These are phyloP conservation scores for Pogona vitticeps DNA, from an alignment of 2,113 vertebrate species.

Conservation along the genomic window DNA sequence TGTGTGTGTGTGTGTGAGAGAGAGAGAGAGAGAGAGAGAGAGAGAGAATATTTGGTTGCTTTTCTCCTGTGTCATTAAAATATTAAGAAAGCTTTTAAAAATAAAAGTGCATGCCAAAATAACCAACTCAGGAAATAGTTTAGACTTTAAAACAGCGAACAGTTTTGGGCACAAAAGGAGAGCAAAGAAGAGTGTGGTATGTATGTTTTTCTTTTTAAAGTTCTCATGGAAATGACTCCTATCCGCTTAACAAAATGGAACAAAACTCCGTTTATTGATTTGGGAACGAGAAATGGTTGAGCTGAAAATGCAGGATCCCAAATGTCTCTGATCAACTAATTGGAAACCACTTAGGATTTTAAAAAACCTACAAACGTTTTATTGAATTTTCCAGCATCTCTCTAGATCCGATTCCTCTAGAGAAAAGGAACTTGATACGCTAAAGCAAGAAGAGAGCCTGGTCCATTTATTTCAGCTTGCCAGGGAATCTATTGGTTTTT, in stretches of 20 bases:
- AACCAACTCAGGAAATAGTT: neutral
- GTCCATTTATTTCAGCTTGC: conserved; percentile 12
- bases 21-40: too few species aligned
- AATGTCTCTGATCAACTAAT: neutral
- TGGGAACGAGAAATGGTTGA: neutral
- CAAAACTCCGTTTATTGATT: neutral
- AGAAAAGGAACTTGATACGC: neutral
- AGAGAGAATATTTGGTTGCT: neutral
- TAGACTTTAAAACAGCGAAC: neutral
- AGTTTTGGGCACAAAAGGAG: neutral
- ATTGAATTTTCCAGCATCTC: neutral
- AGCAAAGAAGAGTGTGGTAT: too few species aligned
- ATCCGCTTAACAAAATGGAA: neutral
- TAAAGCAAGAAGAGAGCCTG: neutral
- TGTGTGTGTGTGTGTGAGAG: too few species aligned
- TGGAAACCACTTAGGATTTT: neutral
- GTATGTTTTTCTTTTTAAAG: neutral
- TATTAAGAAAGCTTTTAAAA: conserved; percentile 6
- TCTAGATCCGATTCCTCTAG: neutral
- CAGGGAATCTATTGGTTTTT: conserved; percentile 6
- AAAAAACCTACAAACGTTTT: neutral
- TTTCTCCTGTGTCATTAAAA: neutral
- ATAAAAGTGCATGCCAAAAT: neutral
- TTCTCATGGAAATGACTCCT: neutral
- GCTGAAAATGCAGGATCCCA: neutral